Evolutionary conservation across 2,888 invertebrate species (phyloP), one percentile per base, ranked within the genome.

Genomic region (Timema cristinae): DNA sequence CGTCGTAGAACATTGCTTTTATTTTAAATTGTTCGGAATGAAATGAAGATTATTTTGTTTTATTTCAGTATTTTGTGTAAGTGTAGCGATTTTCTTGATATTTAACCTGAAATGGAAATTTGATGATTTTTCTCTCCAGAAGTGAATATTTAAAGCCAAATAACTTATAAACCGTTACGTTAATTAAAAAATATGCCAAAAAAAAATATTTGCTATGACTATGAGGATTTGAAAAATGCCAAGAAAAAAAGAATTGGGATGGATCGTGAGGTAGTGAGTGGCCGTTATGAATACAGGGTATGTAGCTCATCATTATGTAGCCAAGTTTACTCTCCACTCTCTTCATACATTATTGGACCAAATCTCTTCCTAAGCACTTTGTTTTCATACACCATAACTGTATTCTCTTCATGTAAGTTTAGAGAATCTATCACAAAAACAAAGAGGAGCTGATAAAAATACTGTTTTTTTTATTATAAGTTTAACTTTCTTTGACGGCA

Each of bases 81-180:
- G 63, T 8, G 7, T 63, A 63, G 48, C 13, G 48, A 32, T 63
- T 63, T 63, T 63, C 63, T 5, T 63, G 63, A 63, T 63, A 63
- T 63, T 63, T 63, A 32, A 32, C 13, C 63, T 63, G 63, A 63
- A 63, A 63, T 48, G 32, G 10, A 63, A 11, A 63, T 6, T 47
- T 63, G 32, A 47, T 48, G 9, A 47, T 47, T 16, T 63, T 63
- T 63, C 48, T 63, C 47, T 63, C 11, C 48, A 11, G 8, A 16
- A 63, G 63, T 47, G 63, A 47, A 63, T 63, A 48, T 63, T 63
- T 63, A 63, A 63, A 63, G 47, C 63, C 63, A 32, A 63, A 47
- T 13, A 63, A 63, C 63, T 63, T 9, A 16, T 32, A 32, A 63
- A 63, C 63, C 63, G 5, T 63, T 47, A 63, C 16, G 47, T 32